Evolutionary conservation across 2,113 vertebrate species (phyloP).

Genomic region (Colossoma macropomum): DNA sequence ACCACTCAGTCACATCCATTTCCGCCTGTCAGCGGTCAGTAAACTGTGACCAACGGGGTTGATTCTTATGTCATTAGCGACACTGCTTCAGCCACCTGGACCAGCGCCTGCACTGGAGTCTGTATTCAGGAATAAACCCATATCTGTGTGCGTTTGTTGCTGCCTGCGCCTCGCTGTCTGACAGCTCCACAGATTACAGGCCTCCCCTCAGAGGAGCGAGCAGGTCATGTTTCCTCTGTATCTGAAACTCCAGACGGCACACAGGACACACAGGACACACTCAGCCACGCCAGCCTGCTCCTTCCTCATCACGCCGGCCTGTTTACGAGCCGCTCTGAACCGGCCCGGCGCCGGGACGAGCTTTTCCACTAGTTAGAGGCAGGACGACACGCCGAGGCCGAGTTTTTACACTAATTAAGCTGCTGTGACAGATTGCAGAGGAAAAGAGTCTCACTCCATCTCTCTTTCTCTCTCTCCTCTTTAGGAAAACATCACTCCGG

Average conservation of each 20-base stretch:
- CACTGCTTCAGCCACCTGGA: not conserved
- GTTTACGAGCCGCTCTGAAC: not conserved
- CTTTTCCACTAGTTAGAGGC: too few species aligned
- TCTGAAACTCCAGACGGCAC: slow-evolving; percentile 28
- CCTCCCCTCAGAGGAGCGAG: slow-evolving; percentile 61
- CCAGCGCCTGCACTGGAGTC: not conserved
- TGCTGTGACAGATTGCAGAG: too few species aligned
- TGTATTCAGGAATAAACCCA: not conserved
- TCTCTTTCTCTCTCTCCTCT: too few species aligned
- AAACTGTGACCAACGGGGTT: slow-evolving; percentile 47
- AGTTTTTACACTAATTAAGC: too few species aligned
- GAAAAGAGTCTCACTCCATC: too few species aligned
- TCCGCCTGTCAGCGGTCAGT: slow-evolving; percentile 40
- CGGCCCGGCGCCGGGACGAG: not conserved
- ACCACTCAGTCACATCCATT: too few species aligned
- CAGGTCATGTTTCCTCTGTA: not conserved
- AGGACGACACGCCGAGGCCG: too few species aligned
- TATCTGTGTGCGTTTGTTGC: not conserved
- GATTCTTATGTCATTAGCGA: not conserved
- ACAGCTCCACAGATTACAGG: slow-evolving; percentile 11
- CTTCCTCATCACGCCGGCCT: not conserved
- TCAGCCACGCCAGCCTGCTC: not conserved
- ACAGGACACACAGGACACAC: not conserved
- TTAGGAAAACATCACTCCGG: too few species aligned
- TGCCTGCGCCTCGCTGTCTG: not conserved